A percentile compares a stretch with the other conserved stretches of the same genome.
phyloP scores from a whole-genome alignment of 2,888 invertebrate species.

The Loripinus fragilis region DNA sequence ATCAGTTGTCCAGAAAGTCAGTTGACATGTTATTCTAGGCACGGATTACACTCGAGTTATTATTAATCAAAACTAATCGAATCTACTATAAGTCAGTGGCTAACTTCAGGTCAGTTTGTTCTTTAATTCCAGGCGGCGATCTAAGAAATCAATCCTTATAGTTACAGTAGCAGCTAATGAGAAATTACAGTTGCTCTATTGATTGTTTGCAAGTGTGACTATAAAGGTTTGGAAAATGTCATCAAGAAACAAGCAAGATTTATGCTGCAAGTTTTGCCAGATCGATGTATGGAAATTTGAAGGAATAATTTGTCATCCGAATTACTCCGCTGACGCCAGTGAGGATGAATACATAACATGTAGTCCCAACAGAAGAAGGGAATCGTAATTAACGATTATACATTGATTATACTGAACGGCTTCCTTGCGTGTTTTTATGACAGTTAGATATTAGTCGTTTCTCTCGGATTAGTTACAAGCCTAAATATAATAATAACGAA shows the following conservation, averaged over 20 bases:
- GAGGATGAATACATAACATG: constrained; percentile 1
- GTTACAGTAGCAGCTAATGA: no score
- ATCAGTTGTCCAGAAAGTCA: no score
- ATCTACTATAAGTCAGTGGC: no score
- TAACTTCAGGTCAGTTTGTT: no score
- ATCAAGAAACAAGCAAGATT: background rate
- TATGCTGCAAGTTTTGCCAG: background rate
- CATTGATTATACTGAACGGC: constrained; percentile 12
- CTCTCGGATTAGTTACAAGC: background rate
- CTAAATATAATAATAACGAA: background rate
- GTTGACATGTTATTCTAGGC: no score
- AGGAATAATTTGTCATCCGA: constrained; percentile 4
- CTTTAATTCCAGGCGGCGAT: no score
- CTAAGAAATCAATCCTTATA: no score
- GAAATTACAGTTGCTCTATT: no score
- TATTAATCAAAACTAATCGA: no score
- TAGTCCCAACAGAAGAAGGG: background rate
- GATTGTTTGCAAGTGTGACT: no score
- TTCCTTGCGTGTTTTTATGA: constrained; percentile 12
- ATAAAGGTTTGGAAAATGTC: no score
- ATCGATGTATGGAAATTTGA: constrained; percentile 1
- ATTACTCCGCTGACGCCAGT: constrained; percentile 5
- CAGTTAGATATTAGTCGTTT: background rate
- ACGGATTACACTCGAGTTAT: no score
- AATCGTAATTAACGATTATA: constrained; percentile 16